Base-by-base conservation (phyloP, 2,113 vertebrate species). In the Hippopotamus amphibius region DNA sequence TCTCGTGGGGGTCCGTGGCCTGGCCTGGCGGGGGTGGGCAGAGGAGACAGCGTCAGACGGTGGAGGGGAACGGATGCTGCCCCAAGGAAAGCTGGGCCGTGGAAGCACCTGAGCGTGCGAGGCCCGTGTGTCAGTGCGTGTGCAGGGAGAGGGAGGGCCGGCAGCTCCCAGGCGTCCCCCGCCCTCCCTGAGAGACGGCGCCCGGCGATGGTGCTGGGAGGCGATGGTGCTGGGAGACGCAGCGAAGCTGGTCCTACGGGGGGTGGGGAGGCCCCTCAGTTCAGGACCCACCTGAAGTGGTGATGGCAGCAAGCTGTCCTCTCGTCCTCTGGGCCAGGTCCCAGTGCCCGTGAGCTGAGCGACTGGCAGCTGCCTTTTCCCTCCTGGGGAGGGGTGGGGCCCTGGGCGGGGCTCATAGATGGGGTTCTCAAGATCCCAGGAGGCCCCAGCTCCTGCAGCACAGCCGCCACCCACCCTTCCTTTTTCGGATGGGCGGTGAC, bases 1-100 rank as follows among this genome's bases (percentile, higher is more conserved):
- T 26, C 1, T 99, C 98, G 6, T 97, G 97, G 2, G 97, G 98
- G 92, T 99, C 98, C 99, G 98, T 99, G 85, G 95, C 89, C 72
- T 30, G n/a, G 50, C 61, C 66, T 80, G 26, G 68, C 50, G 41
- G 88, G n/a, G 22, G 80, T 43, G 76, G 81, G 63, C 81, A 94
- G 81, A 85, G 48, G 48, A 48, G 65, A 84, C 9, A 55, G 48
- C 13, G 24, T 13, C 5, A 19, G 26, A 41, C 48, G 6, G 22
- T 7, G n/a, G 43, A 28, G 14, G 8, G 33, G 28, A 2, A 21
- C 1, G 3, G 57, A 28, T 33, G 4, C 53, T 65, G 24, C 57
- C 77, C 92, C n/a, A 7, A 43, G 55, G 59, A 46, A 15, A 71
- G 69, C 41, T 16, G 8, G 41, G 72, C 15, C 6, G 3, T 3